phyloP scores from a whole-genome alignment of 1,140 invertebrate species.

The Melipona quadrifasciata region DNA sequence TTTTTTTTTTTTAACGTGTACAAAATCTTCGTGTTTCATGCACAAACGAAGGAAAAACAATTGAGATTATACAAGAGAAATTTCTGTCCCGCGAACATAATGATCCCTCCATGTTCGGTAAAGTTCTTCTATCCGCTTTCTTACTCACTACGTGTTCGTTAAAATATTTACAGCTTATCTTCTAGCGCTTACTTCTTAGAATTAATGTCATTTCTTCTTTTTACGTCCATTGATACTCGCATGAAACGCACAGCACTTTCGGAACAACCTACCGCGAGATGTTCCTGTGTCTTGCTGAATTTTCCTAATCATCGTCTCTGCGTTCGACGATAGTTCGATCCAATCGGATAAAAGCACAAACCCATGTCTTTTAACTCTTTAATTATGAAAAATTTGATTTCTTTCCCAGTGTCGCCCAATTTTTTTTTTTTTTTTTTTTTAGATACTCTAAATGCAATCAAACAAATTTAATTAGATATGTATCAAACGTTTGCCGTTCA shows the following conservation, averaged over 20 bases:
- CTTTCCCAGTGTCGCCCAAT: neutral
- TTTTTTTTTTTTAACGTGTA: neutral
- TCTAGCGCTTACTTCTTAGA: neutral
- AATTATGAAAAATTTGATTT: neutral
- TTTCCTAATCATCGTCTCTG: neutral
- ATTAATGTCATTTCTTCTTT: neutral
- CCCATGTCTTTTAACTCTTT: neutral
- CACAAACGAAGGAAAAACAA: neutral
- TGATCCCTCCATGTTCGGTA: neutral
- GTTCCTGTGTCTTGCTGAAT: neutral
- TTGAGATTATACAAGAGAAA: neutral
- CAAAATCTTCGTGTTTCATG: neutral
- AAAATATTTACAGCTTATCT: slow-evolving; percentile 17
- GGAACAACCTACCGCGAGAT: neutral
- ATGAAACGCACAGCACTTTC: neutral
- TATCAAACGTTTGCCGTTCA: too few species aligned
- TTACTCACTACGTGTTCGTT: neutral
- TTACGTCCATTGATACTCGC: neutral
- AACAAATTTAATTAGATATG: neutral
- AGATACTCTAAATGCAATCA: neutral
- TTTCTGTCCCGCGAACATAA: neutral
- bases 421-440: neutral
- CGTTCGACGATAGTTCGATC: slow-evolving; percentile 7
- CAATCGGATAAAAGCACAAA: neutral
- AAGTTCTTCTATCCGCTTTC: neutral